Conservation (phyloP, 2,797 vertebrate genomes). For the Xyrichtys novacula region DNA sequence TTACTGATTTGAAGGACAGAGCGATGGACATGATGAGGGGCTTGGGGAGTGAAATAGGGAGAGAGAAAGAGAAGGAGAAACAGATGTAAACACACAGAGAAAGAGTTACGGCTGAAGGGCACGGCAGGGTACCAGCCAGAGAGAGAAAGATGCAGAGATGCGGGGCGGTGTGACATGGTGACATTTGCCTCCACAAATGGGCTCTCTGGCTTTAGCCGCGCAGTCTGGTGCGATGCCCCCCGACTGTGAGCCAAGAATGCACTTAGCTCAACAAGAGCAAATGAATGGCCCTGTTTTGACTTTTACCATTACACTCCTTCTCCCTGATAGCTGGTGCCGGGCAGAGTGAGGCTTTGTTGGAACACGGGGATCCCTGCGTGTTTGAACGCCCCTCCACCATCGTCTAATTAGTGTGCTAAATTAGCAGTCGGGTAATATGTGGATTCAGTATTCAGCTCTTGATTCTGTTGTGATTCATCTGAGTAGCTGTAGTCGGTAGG, state of each 20-base stretch:
- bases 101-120: constrained; percentile 73
- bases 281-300: constrained; percentile 93
- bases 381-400: constrained; percentile 77
- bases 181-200: constrained; percentile 95
- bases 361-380: constrained; percentile 77
- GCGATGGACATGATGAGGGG: constrained; percentile 86
- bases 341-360: constrained; percentile 82
- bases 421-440: constrained; percentile 75
- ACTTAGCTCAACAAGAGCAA: constrained; percentile 93
- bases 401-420: constrained; percentile 83
- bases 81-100: constrained; percentile 68
- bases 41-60: constrained; percentile 79
- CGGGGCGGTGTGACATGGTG: constrained; percentile 86
- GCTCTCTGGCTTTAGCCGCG: constrained; percentile 92
- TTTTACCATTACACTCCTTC: constrained; percentile 88
- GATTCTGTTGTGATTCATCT: constrained; percentile 58
- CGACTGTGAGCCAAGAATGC: constrained; percentile 95
- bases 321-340: constrained; percentile 83
- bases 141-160: constrained; percentile 88
- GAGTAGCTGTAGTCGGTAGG: constrained; percentile 23
- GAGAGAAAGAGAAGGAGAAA: constrained; percentile 50
- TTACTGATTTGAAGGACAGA: constrained; percentile 62
- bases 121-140: constrained; percentile 71
- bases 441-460: constrained; percentile 60
- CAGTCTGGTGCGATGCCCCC: constrained; percentile 87